Percentiles rank a stretch among this genome's conserved stretches.
phyloP scores from a whole-genome alignment of 2,888 invertebrate species.

The Salticus scenicus region DNA sequence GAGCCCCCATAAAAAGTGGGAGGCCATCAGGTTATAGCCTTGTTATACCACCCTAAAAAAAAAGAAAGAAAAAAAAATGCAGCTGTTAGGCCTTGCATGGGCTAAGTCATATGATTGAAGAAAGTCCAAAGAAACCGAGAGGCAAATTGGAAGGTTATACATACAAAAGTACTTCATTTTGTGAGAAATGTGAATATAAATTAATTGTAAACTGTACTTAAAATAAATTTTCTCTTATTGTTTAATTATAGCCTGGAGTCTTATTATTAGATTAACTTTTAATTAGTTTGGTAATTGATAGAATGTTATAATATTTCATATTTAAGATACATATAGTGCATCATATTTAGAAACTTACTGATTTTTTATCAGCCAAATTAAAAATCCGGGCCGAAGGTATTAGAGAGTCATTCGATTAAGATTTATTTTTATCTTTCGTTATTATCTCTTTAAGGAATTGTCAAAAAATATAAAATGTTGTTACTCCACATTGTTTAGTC shows the following conservation, averaged over 20 bases:
- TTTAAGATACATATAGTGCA: not conserved
- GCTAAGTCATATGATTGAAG: conserved; percentile 22
- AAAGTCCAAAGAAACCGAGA: conserved; percentile 14
- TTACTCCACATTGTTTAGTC: no score
- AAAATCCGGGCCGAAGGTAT: conserved; percentile 15
- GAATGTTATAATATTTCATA: conserved; percentile 23
- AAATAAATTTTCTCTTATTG: conserved; percentile 21
- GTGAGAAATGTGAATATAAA: conserved; percentile 28
- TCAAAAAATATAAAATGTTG: no score
- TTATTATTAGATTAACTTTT: conserved; percentile 29
- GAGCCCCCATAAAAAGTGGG: conserved; percentile 13
- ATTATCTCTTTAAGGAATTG: no score
- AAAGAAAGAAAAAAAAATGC: conserved; percentile 1
- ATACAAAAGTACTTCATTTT: conserved; percentile 16
- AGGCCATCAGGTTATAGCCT: not conserved
- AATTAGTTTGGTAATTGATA: conserved; percentile 15
- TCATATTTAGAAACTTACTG: conserved; percentile 1
- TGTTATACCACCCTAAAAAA: conserved; percentile 13
- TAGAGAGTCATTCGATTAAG: not conserved
- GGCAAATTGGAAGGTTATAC: conserved; percentile 7
- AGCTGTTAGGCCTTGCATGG: conserved; percentile 7
- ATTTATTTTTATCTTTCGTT: no score
- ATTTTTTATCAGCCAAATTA: conserved; percentile 21
- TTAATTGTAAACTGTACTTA: not conserved
- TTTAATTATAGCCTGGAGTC: not conserved